Evolutionary conservation across 2,888 invertebrate species (phyloP).

Genomic region (Odontomyia ornata): DNA sequence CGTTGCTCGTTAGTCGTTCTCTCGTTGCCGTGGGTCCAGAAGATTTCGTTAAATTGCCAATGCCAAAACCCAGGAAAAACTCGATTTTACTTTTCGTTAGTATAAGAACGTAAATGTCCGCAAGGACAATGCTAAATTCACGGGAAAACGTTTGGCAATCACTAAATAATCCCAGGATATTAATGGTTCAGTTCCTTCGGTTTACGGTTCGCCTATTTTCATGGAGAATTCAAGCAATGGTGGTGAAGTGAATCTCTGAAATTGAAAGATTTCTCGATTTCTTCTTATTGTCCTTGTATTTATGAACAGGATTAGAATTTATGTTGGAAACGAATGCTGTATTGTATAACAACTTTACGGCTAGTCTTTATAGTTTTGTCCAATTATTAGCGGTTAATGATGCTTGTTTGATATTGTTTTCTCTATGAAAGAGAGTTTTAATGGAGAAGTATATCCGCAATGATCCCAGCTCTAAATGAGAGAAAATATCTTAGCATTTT

Average conservation of each 20-base stretch:
- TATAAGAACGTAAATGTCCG: conserved; percentile 34
- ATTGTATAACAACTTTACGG: conserved; percentile 12
- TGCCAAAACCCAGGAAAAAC: conserved; percentile 25
- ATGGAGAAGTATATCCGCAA: not conserved
- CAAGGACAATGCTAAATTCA: conserved; percentile 39
- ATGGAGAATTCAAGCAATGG: not conserved
- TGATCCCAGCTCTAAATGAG: not conserved
- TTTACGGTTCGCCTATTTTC: conserved; percentile 31
- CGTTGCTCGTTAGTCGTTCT: too few relatives aligned
- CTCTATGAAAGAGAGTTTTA: not conserved
- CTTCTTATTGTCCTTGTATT: conserved; percentile 36
- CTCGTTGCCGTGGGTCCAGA: not conserved
- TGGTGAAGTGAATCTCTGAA: conserved; percentile 24
- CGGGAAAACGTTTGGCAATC: conserved; percentile 32
- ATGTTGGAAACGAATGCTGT: conserved; percentile 21
- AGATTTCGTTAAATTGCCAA: conserved; percentile 34
- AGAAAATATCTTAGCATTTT: not conserved
- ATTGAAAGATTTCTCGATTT: conserved; percentile 42
- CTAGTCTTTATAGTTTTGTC: not conserved
- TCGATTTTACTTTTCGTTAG: conserved; percentile 16
- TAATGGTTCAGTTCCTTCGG: conserved; percentile 46
- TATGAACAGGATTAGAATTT: conserved; percentile 45
- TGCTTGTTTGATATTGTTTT: conserved; percentile 23
- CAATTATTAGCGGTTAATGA: conserved; percentile 34
- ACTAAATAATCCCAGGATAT: conserved; percentile 46